Percentiles rank a stretch among this genome's conserved stretches.
Evolutionary conservation across 2,888 invertebrate species (phyloP).

Genomic region (Xestia rhomboidea): DNA sequence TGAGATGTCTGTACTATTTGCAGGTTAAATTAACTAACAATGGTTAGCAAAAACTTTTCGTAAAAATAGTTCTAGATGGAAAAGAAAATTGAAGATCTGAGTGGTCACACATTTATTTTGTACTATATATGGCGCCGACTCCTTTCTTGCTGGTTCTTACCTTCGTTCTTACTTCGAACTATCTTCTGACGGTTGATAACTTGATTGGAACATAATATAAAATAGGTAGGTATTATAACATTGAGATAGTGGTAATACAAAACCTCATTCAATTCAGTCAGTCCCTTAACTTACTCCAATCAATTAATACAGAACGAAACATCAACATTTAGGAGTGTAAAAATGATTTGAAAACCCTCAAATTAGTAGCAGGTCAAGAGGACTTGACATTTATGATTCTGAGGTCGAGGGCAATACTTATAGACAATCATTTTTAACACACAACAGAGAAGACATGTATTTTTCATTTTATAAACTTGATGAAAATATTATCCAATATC

Average conservation of each 20-base stretch:
- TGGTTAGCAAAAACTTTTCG: neutral
- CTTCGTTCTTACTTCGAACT: too few relatives aligned
- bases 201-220: neutral
- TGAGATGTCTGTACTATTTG: neutral
- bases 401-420: neutral
- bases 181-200: neutral
- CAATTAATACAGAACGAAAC: neutral
- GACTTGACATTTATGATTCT: neutral
- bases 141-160: neutral
- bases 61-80: neutral
- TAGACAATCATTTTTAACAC: neutral
- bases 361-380: neutral
- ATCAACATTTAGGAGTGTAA: neutral
- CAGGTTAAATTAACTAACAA: neutral
- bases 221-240: neutral
- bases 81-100: neutral
- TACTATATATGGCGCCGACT: neutral
- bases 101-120: neutral
- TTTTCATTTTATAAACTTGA: neutral
- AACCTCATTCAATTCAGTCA: too few relatives aligned
- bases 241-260: neutral
- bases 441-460: neutral
- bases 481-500: constrained; percentile 24
- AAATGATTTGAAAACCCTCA: neutral
- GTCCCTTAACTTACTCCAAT: neutral